Conservation (phyloP, 2,113 vertebrate genomes). For the Pterocles orientalis region DNA sequence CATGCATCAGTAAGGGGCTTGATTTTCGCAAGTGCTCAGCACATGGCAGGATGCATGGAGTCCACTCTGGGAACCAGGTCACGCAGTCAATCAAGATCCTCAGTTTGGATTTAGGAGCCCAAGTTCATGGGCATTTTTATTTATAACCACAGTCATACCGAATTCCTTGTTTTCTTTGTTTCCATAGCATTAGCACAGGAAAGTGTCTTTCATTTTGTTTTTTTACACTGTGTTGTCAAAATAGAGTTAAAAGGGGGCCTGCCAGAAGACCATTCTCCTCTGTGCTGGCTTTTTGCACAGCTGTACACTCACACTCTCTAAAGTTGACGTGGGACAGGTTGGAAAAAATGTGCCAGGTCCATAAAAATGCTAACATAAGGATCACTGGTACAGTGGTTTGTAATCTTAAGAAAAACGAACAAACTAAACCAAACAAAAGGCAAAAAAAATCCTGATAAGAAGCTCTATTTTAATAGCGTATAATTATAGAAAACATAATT, state of each 20-base stretch:
- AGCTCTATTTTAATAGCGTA: conserved; percentile 60
- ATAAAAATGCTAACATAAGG: conserved; percentile 37
- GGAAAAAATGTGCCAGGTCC: conserved; percentile 40
- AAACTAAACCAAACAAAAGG: conserved; percentile 41
- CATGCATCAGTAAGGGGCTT: background rate
- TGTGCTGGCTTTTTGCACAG: background rate
- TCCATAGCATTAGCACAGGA: background rate
- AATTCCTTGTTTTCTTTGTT: background rate
- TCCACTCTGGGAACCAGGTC: background rate
- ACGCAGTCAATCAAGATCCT: background rate
- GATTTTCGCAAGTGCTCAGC: background rate
- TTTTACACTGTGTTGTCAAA: background rate
- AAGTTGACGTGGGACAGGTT: background rate
- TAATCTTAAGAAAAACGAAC: conserved; percentile 59
- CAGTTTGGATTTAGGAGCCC: background rate
- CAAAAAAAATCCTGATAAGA: conserved; percentile 40
- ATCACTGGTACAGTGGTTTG: conserved; percentile 53
- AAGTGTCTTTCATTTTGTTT: background rate
- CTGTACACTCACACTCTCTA: background rate
- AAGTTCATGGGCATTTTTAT: background rate
- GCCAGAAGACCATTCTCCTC: background rate
- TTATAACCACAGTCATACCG: background rate
- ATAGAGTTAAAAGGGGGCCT: background rate
- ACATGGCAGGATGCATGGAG: fast-evolving
- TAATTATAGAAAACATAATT: conserved; percentile 66